These are phyloP conservation scores for Glomeris marginata DNA, from an alignment of 2,888 invertebrate genomes.

Conservation along the genomic window DNA sequence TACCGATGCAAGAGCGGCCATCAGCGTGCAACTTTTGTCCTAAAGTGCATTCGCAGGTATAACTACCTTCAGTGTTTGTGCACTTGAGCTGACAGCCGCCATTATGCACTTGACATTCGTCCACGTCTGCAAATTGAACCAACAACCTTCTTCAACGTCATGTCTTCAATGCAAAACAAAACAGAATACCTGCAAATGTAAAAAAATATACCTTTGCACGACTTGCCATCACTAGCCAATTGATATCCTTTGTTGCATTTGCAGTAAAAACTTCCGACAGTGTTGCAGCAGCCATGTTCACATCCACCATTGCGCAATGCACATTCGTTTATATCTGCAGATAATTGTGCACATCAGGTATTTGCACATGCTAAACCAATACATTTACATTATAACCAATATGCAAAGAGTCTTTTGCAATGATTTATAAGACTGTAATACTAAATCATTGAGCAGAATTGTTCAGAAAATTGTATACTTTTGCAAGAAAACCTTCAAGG, in stretches of 20 bases:
- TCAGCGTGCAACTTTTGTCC: slow-evolving; percentile 18
- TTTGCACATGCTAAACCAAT: too few relatives aligned
- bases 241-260: slow-evolving; percentile 26
- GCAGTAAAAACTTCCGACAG: slow-evolving; percentile 26
- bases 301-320: slow-evolving; percentile 29
- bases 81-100: slow-evolving; percentile 32
- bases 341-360: too few relatives aligned
- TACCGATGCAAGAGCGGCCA: slow-evolving; percentile 14
- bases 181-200: slow-evolving; percentile 2
- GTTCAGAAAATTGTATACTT: too few relatives aligned
- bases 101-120: slow-evolving; percentile 28
- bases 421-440: too few relatives aligned
- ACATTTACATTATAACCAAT: too few relatives aligned
- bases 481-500: too few relatives aligned
- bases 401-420: too few relatives aligned
- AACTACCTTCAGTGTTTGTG: slow-evolving; percentile 27
- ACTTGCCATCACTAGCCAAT: slow-evolving; percentile 22
- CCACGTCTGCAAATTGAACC: slow-evolving; percentile 25
- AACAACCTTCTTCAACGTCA: background rate
- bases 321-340: slow-evolving; percentile 30
- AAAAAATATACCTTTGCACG: slow-evolving; percentile 24
- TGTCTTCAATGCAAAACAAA: background rate
- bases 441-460: too few relatives aligned
- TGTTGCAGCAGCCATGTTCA: slow-evolving; percentile 26
- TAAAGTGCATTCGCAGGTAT: slow-evolving; percentile 26